A percentile compares a stretch with the other conserved stretches of the same genome.
Evolutionary conservation across 2,888 invertebrate species (phyloP).

Genomic region (Brachylomia viminalis): DNA sequence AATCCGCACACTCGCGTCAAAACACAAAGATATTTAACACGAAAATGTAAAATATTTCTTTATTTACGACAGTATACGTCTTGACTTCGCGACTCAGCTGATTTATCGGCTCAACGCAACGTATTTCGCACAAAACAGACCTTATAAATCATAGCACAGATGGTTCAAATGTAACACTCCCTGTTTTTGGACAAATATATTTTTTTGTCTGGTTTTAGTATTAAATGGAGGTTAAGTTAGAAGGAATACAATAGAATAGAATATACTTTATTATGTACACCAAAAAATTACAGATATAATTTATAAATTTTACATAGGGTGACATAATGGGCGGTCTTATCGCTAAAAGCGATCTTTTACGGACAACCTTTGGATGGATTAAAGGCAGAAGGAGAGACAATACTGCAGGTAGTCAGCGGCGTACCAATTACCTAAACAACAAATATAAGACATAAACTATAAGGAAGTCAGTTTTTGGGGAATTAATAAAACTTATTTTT

Average conservation of each 20-base stretch:
- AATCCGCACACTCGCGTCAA: slow-evolving; percentile 35
- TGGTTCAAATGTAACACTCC: slow-evolving; percentile 73
- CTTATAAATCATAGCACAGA: slow-evolving; percentile 81
- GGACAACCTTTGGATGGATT: too few relatives aligned
- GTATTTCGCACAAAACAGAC: slow-evolving; percentile 74
- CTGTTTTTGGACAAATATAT: slow-evolving; percentile 69
- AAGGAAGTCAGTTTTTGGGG: neutral
- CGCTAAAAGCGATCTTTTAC: too few relatives aligned
- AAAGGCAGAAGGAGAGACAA: too few relatives aligned
- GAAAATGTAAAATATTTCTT: slow-evolving; percentile 67
- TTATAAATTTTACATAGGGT: too few relatives aligned
- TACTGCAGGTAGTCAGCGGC: too few relatives aligned
- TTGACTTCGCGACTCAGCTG: slow-evolving; percentile 67
- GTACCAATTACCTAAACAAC: too few relatives aligned
- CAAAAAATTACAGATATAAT: too few relatives aligned
- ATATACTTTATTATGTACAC: too few relatives aligned
- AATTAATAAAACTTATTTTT: neutral
- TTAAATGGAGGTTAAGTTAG: slow-evolving; percentile 21
- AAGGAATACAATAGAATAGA: too few relatives aligned
- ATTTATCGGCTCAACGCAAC: slow-evolving; percentile 72
- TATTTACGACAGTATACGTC: slow-evolving; percentile 71
- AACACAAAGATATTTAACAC: slow-evolving; percentile 56
- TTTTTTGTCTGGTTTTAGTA: slow-evolving; percentile 49
- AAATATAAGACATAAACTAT: too few relatives aligned
- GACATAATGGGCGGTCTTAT: too few relatives aligned